A percentile compares a stretch with the other conserved stretches of the same genome.
These are phyloP conservation scores for Apolygus lucorum DNA, from an alignment of 1,140 invertebrate genomes.

Conservation along the genomic window DNA sequence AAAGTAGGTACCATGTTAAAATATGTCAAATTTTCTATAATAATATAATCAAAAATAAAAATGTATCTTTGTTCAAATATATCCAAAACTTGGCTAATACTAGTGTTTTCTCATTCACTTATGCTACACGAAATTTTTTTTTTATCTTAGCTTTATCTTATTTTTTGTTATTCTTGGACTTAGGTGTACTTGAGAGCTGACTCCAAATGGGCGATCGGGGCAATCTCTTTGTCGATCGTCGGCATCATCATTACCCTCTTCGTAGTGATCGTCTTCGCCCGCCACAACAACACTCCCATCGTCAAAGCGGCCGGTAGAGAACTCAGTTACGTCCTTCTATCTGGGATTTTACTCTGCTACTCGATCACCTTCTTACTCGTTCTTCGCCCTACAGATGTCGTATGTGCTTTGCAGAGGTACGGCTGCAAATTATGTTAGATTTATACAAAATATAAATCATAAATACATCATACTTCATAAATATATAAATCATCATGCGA, in stretches of 20 bases:
- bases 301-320: slow-evolving; percentile 84
- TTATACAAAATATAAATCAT: too few relatives aligned
- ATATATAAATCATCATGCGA: too few relatives aligned
- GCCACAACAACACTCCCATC: slow-evolving; percentile 74
- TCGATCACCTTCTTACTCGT: slow-evolving; percentile 76
- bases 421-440: too few relatives aligned
- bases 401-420: slow-evolving; percentile 68
- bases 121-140: too few relatives aligned
- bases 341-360: slow-evolving; percentile 81
- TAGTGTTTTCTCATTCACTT: too few relatives aligned
- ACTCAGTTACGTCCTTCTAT: slow-evolving; percentile 75
- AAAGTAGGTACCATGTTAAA: too few relatives aligned
- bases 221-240: slow-evolving; percentile 67
- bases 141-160: not conserved
- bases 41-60: too few relatives aligned
- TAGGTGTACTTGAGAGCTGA: slow-evolving; percentile 63
- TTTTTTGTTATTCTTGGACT: not conserved
- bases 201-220: slow-evolving; percentile 80
- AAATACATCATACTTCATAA: too few relatives aligned
- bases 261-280: slow-evolving; percentile 57
- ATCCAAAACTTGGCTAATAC: too few relatives aligned
- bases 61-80: too few relatives aligned
- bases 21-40: too few relatives aligned
- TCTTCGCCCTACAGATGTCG: slow-evolving; percentile 60
- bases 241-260: slow-evolving; percentile 67